Evolutionary conservation across 2,797 vertebrate genomes (phyloP), one percentile per base, ranked within the genome.

Genomic region (Sebastiscus tertius): DNA sequence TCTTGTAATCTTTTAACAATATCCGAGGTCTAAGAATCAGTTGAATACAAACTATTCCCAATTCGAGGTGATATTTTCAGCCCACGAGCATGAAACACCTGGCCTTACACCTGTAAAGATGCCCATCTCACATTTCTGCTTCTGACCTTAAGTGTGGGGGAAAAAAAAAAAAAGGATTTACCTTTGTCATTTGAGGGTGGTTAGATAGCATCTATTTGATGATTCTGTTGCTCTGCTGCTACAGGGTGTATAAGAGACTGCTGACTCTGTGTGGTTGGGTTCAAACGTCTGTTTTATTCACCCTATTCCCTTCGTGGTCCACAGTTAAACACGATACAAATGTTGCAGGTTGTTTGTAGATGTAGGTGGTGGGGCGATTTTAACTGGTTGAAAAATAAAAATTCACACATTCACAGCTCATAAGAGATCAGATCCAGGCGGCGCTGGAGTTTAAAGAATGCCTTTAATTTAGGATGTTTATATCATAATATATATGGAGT

Each of bases 51-150:
- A 29, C 65, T 26, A 62, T 27, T 58, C 29, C 5, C 18, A 29
- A 46, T 64, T 64, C 33, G 52, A 72, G 5, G 5, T 72, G 13
- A 68, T 65, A 20, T 31, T 72, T 88, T 46, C 22, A 83, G 22
- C 26, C 65, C 27, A 60, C 6, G 1, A 22, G 16, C 10, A 29
- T 36, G 22, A 16, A 72, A 60, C 34, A 55, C 27, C 8, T 27
- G 20, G 39, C 46, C 49, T 66, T 22, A 52, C 22, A 72, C 24
- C 27, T 42, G 10, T 20, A 14, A 62, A 60, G n/a, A 71, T 8
- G 3, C 8, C 16, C 2, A 12, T 42, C 16, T 59, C 14, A 39
- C 14, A 46, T 77, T 72, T 72, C 68, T 36, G 29, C n/a, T 49
- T 8, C 24, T 0, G 6, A 84, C 61, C 31, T 78, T 16, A 20